These are phyloP conservation scores for Drosophila bipectinata DNA, from an alignment of 1,140 invertebrate genomes.

Conservation along the genomic window DNA sequence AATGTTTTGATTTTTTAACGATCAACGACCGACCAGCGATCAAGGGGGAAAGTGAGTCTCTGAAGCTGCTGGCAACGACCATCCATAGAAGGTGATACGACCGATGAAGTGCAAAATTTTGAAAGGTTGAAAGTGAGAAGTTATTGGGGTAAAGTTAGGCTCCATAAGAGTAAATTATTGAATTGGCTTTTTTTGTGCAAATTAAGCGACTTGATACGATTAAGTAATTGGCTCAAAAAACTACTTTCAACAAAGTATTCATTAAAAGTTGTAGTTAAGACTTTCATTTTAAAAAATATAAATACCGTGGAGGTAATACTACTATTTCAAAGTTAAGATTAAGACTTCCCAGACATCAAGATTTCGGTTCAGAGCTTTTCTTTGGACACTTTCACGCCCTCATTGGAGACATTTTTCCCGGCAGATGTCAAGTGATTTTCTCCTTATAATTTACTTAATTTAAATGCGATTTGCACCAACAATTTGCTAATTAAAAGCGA, in stretches of 20 bases:
- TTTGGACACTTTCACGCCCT: slow-evolving; percentile 25
- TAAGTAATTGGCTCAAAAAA: background rate
- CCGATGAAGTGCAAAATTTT: slow-evolving; percentile 56
- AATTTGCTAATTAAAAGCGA: slow-evolving; percentile 56
- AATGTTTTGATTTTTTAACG: slow-evolving; percentile 60
- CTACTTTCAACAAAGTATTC: background rate
- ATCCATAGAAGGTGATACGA: slow-evolving; percentile 47
- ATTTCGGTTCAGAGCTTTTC: background rate
- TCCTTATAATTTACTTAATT: slow-evolving; percentile 56
- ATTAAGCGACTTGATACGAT: background rate
- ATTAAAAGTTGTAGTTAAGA: background rate
- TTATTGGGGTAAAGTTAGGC: slow-evolving; percentile 1
- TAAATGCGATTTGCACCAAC: slow-evolving; percentile 28
- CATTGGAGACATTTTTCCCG: background rate
- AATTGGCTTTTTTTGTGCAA: slow-evolving; percentile 1
- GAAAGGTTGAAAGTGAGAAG: slow-evolving; percentile 70
- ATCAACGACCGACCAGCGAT: slow-evolving; percentile 21
- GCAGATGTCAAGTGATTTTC: slow-evolving; percentile 28
- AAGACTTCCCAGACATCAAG: background rate
- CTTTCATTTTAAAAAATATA: background rate
- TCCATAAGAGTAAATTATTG: slow-evolving; percentile 1
- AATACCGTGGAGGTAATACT: no score
- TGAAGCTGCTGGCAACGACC: slow-evolving; percentile 30
- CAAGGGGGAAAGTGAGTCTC: slow-evolving; percentile 49
- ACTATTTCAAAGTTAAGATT: no score